Percentiles rank a stretch among this genome's conserved stretches.
These are phyloP conservation scores for Chironomus tentans DNA, from an alignment of 2,888 invertebrate species.

Conservation along the genomic window DNA sequence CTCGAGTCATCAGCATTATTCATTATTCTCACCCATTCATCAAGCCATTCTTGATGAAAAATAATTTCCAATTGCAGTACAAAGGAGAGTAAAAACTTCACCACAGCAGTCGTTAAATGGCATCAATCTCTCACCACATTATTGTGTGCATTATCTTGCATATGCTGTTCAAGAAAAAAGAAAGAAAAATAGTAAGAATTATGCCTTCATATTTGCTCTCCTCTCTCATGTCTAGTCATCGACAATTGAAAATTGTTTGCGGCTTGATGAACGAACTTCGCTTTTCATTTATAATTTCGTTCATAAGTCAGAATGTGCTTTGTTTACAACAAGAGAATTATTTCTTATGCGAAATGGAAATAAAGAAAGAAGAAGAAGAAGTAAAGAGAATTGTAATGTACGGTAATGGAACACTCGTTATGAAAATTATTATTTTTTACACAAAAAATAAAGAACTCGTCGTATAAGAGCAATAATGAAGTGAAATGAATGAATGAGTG, in stretches of 20 bases:
- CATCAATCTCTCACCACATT: conserved; percentile 12
- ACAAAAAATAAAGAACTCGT: background rate
- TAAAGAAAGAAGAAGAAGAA: background rate
- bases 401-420: background rate
- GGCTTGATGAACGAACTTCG: no score
- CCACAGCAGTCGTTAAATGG: background rate
- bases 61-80: conserved; percentile 4
- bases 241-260: background rate
- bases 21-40: no score
- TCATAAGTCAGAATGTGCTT: background rate
- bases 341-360: no score
- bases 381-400: background rate
- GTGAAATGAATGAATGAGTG: background rate
- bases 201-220: no score
- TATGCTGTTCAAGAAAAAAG: no score
- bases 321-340: no score
- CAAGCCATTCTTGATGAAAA: background rate
- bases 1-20: no score
- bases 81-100: background rate
- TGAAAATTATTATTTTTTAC: background rate
- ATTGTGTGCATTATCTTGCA: no score
- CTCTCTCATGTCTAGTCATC: background rate
- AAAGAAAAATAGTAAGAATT: no score
- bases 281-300: background rate
- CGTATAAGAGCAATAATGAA: background rate